Evolutionary conservation across 2,113 vertebrate species (phyloP), one percentile per base, ranked within the genome.

Genomic region (Corythoichthys intestinalis): DNA sequence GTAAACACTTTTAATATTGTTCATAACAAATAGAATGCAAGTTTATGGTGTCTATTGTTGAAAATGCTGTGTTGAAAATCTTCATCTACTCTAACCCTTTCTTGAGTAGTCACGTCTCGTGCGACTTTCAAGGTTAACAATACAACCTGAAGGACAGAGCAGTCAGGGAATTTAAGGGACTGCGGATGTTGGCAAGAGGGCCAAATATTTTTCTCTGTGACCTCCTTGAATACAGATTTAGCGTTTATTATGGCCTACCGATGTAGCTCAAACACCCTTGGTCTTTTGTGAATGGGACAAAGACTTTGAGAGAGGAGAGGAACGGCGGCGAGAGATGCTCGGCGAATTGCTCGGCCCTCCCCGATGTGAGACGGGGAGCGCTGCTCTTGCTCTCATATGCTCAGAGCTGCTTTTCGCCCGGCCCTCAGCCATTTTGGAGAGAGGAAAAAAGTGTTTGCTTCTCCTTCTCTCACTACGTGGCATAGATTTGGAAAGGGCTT

Each of bases 341-440:
- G 68, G 70, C 72, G 72, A 85, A 71, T 85, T 66, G 74, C 69
- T 82, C 83, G 82, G 84, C 82, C 87, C 83, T 88, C 85, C 83
- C 74, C 72, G 83, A 69, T 86, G 86, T 76, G 77, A 83, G 86
- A 89, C 76, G 81, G 81, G 76, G 80, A 88, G 87, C 83, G 69
- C 73, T 75, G 60, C 79, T 86, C 80, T 70, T 80, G 77, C 84
- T 83, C 81, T 73, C 79, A 63, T 63, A 63, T 75, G 72, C 85
- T 86, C 79, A 62, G 61, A 81, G 84, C 88, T 72, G 72, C 85
- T 84, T 80, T 75, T 63, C 74, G 77, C 86, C 87, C 88, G 86
- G 87, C 89, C 88, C 83, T 88, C 87, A 90, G 91, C 92, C 91
- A 92, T 93, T 92, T 92, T 93, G 91, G 86, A 88, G 84, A 90